Evolutionary conservation across 2,888 invertebrate species (phyloP).

Genomic region (Troides aeacus): DNA sequence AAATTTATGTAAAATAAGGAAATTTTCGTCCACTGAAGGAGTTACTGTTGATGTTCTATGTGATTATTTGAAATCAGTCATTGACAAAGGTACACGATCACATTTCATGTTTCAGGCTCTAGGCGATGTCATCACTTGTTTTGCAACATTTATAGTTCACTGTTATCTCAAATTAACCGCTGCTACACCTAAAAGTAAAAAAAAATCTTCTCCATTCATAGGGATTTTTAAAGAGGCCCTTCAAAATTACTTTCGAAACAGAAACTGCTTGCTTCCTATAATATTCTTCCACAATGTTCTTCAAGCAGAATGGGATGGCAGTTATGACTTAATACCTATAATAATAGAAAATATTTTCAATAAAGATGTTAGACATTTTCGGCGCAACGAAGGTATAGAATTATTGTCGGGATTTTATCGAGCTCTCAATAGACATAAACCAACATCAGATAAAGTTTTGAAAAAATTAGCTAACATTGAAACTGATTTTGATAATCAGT

Average conservation of each 20-base stretch:
- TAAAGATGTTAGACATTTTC: conserved; percentile 81
- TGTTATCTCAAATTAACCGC: conserved; percentile 78
- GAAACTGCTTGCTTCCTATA: conserved; percentile 83
- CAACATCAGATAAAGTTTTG: conserved; percentile 50
- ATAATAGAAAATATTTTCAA: conserved; percentile 82
- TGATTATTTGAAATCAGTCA: conserved; percentile 77
- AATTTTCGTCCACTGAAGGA: conserved; percentile 79
- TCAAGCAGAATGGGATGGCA: conserved; percentile 83
- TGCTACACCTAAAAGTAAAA: conserved; percentile 55
- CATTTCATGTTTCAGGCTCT: conserved; percentile 83
- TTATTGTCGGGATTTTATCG: conserved; percentile 83
- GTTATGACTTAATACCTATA: conserved; percentile 78
- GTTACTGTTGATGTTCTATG: conserved; percentile 77
- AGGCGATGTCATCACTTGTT: conserved; percentile 82
- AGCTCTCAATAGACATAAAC: conserved; percentile 75
- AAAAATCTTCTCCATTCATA: conserved; percentile 57
- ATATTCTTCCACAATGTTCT: conserved; percentile 83
- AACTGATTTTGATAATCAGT: conserved; percentile 56
- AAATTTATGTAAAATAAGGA: conserved; percentile 80
- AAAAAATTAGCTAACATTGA: conserved; percentile 68
- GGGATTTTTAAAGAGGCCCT: conserved; percentile 77
- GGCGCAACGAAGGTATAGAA: conserved; percentile 84
- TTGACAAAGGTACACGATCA: conserved; percentile 83
- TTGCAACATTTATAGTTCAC: conserved; percentile 82
- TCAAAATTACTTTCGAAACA: conserved; percentile 81